phyloP scores from a whole-genome alignment of 2,797 vertebrate genomes.

The Propithecus perrieri region DNA sequence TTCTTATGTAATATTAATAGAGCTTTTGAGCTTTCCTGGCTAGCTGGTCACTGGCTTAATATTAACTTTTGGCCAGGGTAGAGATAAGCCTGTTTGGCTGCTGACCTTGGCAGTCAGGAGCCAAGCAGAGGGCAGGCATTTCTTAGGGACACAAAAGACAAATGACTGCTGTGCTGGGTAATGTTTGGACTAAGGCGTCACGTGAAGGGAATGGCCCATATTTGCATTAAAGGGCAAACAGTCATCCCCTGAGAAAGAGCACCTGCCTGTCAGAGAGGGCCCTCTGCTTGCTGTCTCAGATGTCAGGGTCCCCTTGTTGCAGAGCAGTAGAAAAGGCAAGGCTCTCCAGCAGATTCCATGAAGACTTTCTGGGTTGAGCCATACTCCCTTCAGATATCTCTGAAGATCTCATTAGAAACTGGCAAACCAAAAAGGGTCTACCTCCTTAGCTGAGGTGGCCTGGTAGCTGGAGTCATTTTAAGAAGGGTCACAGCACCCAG shows the following conservation, averaged over 20 bases:
- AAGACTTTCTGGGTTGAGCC: background rate
- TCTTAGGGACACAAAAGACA: conserved; percentile 49
- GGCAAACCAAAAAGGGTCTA: background rate
- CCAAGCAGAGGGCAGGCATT: conserved; percentile 42
- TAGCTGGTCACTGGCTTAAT: conserved; percentile 63
- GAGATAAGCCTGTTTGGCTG: conserved; percentile 68
- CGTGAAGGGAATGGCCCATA: background rate
- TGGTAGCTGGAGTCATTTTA: background rate
- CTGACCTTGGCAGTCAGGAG: conserved; percentile 57
- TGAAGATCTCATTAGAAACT: conserved; percentile 22
- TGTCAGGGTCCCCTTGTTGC: background rate
- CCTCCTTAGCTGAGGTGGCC: background rate
- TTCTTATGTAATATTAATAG: conserved; percentile 46
- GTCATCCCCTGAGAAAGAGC: background rate
- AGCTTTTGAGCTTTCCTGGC: conserved; percentile 57
- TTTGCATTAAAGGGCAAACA: conserved; percentile 10
- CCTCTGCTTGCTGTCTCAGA: background rate
- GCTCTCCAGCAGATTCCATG: background rate
- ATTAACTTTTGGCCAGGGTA: conserved; percentile 62
- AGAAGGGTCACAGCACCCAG: background rate
- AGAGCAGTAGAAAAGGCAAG: background rate
- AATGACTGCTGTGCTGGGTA: background rate
- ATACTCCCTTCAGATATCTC: background rate
- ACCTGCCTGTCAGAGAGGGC: background rate
- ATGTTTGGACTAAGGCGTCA: conserved; percentile 18